Percentiles rank a stretch among this genome's conserved stretches.
Evolutionary conservation across 2,113 vertebrate species (phyloP).

Genomic region (Zosterops japonicus): DNA sequence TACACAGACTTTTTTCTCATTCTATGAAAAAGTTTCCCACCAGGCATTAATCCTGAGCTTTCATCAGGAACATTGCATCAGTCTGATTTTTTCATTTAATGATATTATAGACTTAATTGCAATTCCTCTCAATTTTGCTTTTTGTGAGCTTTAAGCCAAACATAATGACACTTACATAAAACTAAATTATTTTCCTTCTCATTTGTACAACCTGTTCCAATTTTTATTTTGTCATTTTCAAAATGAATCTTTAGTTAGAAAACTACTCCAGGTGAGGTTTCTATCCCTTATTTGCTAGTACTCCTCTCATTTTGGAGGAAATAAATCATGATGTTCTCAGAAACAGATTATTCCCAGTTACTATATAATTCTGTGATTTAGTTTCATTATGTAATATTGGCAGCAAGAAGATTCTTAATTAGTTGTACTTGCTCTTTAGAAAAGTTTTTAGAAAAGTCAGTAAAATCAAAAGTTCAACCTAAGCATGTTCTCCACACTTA

Average conservation of each 20-base stretch:
- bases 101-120: not conserved
- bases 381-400: not conserved
- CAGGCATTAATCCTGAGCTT: not conserved
- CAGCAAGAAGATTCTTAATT: not conserved
- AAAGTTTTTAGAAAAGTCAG: not conserved
- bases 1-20: not conserved
- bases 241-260: not conserved
- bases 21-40: not conserved
- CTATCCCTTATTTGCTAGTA: not conserved
- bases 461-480: not conserved
- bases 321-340: not conserved
- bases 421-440: not conserved
- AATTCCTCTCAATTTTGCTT: not conserved
- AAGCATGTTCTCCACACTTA: not conserved
- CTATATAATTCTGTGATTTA: not conserved
- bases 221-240: not conserved
- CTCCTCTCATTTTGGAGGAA: not conserved
- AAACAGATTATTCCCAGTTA: not conserved
- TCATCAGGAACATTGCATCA: not conserved
- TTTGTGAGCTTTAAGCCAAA: not conserved
- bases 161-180: not conserved
- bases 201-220: not conserved
- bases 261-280: not conserved
- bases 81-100: not conserved
- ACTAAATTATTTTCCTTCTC: not conserved